Evolutionary conservation across 2,113 vertebrate species (phyloP).

Genomic region (Peromyscus californicus): DNA sequence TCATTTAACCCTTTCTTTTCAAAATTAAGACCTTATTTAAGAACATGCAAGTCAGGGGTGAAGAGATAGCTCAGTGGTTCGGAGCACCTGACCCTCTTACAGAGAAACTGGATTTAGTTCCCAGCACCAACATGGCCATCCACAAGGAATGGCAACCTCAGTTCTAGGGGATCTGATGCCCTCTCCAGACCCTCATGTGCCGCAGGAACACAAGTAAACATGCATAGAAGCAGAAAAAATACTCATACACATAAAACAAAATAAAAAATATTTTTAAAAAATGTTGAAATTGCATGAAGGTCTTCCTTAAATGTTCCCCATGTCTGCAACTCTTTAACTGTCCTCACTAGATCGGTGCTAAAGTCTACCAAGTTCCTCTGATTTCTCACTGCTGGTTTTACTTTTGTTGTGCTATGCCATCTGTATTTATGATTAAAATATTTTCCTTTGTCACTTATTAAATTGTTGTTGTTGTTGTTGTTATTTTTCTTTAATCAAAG

Average conservation of each 20-base stretch:
- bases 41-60: not conserved
- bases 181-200: not conserved
- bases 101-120: not conserved
- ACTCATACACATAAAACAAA: not conserved
- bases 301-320: not conserved
- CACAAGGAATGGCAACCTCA: not conserved
- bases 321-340: not conserved
- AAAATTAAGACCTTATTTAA: not conserved
- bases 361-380: not conserved
- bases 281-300: not conserved
- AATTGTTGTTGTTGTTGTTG: not conserved
- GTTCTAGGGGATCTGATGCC: rapidly evolving
- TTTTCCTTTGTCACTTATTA: not conserved
- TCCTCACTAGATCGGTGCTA: too few species aligned
- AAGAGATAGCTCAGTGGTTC: not conserved
- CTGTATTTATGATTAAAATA: not conserved
- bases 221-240: not conserved
- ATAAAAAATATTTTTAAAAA: not conserved
- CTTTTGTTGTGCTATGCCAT: not conserved
- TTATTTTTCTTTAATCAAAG: not conserved
- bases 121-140: not conserved
- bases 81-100: too few species aligned
- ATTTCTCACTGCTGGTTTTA: not conserved
- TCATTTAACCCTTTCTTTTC: not conserved
- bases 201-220: not conserved